Conservation (phyloP, 2,113 vertebrate species). For the human (Homo sapiens) region DNA sequence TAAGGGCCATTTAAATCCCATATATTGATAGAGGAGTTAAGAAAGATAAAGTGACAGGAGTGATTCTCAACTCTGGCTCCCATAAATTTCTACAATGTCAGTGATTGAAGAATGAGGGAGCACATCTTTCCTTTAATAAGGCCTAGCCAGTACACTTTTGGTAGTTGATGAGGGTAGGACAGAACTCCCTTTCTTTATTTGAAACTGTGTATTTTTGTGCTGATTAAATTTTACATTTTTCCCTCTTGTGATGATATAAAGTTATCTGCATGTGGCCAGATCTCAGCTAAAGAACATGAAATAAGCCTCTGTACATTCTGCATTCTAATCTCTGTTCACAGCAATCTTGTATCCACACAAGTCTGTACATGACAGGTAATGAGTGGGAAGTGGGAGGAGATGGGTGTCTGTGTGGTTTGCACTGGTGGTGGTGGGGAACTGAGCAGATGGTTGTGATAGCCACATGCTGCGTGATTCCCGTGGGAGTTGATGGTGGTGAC, state of each 20-base stretch:
- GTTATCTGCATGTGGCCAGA: not conserved
- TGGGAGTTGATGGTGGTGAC: conserved; percentile 83
- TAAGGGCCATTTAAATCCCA: not conserved
- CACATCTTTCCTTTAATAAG: not conserved
- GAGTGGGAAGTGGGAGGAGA: conserved; percentile 58
- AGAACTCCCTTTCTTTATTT: not conserved
- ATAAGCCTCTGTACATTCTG: fast-evolving
- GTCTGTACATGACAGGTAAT: conserved; percentile 60
- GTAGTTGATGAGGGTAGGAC: not conserved
- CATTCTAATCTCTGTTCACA: not conserved
- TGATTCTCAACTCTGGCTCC: not conserved
- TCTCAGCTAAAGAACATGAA: not conserved
- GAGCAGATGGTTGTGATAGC: conserved; percentile 85
- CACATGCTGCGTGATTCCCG: conserved; percentile 74
- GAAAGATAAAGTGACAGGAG: not conserved
- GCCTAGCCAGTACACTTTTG: not conserved
- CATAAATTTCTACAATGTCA: not conserved
- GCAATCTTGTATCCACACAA: not conserved
- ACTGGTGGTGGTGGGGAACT: conserved; percentile 55
- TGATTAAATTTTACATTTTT: fast-evolving
- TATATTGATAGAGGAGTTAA: not conserved
- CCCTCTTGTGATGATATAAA: not conserved
- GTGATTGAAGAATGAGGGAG: not conserved
- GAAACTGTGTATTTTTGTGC: not conserved
- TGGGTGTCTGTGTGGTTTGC: conserved; percentile 8